Conservation (phyloP, 2,888 invertebrate species). For the Proisotoma minuta region DNA sequence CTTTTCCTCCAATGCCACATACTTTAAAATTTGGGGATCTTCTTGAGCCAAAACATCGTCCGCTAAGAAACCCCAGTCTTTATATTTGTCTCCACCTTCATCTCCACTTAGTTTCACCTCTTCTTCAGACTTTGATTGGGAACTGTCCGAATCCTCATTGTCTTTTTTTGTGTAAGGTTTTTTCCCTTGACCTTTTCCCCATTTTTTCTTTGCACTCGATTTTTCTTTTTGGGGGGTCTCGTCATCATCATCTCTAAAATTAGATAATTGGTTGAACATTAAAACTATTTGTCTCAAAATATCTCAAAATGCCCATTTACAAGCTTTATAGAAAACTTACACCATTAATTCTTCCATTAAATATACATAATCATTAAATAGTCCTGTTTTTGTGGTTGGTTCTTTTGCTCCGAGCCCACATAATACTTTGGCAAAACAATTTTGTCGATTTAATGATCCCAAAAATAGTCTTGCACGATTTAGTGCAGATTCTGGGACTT, state of each 20-base stretch:
- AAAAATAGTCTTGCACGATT: slow-evolving; percentile 30
- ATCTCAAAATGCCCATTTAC: not conserved
- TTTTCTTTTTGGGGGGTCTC: slow-evolving; percentile 16
- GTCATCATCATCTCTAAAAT: slow-evolving; percentile 24
- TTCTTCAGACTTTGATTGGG: slow-evolving; percentile 5
- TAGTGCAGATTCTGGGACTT: not conserved
- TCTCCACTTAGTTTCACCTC: slow-evolving; percentile 7
- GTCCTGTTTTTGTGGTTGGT: slow-evolving; percentile 33
- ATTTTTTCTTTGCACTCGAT: slow-evolving; percentile 6
- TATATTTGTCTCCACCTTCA: slow-evolving; percentile 17
- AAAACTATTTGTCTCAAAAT: not conserved
- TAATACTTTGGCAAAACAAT: slow-evolving; percentile 59
- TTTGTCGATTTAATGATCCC: slow-evolving; percentile 28
- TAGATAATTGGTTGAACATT: not conserved
- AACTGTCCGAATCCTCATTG: not conserved
- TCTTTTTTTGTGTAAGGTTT: slow-evolving; percentile 21
- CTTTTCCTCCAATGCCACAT: slow-evolving; percentile 23
- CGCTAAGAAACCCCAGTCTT: slow-evolving; percentile 17
- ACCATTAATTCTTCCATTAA: slow-evolving; percentile 38
- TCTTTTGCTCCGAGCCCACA: slow-evolving; percentile 47
- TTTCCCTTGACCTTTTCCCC: not conserved
- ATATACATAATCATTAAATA: slow-evolving; percentile 43
- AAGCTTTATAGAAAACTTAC: slow-evolving; percentile 28
- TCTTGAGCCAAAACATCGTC: slow-evolving; percentile 36
- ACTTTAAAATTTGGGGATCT: slow-evolving; percentile 32